Evolutionary conservation across 2,888 invertebrate genomes (phyloP), one percentile per base, ranked within the genome.

Genomic region (Deilephila elpenor): DNA sequence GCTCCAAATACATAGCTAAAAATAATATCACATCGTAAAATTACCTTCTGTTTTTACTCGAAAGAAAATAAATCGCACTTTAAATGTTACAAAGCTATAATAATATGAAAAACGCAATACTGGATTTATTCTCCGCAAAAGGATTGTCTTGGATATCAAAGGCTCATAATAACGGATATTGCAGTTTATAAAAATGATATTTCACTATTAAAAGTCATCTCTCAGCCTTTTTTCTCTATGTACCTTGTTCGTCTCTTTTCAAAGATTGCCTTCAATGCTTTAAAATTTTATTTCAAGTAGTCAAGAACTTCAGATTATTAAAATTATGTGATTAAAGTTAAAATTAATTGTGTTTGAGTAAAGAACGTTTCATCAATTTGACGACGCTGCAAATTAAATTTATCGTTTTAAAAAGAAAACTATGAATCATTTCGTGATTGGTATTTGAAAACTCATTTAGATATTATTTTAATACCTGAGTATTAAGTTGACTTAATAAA

Each of bases 101-200:
- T n/a, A 70, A n/a, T 32, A 71, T 25, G 29, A n/a, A 60, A 25
- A 60, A 11, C 6, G 44, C 37, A 59, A 71, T 73, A 61, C 25
- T 56, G 19, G 34, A 73, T 71, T 72, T 53, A 72, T 73, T 67
- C 60, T 51, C 71, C 59, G 51, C 37, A n/a, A 44, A 71, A 73
- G 61, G 20, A 73, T 70, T 44, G 32, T 44, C 71, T 73, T 60
- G 73, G 62, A 71, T 72, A 73, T 75, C 71, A 73, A 73, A 70
- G 71, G 59, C 74, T 70, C 53, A 25, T 56, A 56, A 56, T 56
- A 64, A n/a, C 19, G 60, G 19, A 71, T 71, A 71, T 71, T 71
- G 51, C 60, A 71, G 59, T 71, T 71, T 60, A 44, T 71, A 60
- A 71, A 71, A 71, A 71, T 60, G 56, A 7, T 17, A 56, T 37